Base-by-base conservation (phyloP, 2,888 invertebrate species). In the Myopa testacea region DNA sequence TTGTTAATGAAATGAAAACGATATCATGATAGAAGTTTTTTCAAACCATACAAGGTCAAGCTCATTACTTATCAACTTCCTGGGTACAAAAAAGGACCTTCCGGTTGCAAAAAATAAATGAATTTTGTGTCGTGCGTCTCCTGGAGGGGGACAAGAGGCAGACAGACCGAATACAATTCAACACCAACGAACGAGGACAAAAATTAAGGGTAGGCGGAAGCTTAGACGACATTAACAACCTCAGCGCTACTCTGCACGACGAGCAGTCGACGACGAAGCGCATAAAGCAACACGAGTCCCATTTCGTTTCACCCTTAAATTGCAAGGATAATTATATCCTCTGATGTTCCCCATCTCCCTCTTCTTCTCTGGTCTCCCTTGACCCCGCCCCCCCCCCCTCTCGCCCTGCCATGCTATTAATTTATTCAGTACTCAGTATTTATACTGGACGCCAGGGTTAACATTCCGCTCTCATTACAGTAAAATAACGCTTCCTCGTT, bases 221-320 rank as follows among this genome's bases (percentile, higher is more conserved):
- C 19, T 7, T 19, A 19, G 58, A 26, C 26, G 26, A 26, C 26
- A 26, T 26, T 2, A 26, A 26, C 26, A 26, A 34, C 6, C 63
- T 63, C 63, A n/a, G 16, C 38, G 26, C 38, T 65, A 16, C 38
- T 8, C 34, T 45, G 68, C 45, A 50, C 50, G 12, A 45, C 68
- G n/a, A 19, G 19, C 50, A 19, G 7, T 26, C 14, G 50, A 4
- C 69, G 26, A 37, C 34, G 34, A 26, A 70, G 16, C 55, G 55
- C 34, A 69, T n/a, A 63, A 63, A 63, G 4, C 34, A 6, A 45
- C 45, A 45, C 45, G 45, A 45, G 37, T 26, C 12, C 52, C 52
- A 37, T 34, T 70, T 52, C 50, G 38, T 71, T 71, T 12, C 71
- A 71, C 58, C 71, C 71, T 60, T 71, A 71, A 71, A 16, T 55